Evolutionary conservation across 2,113 vertebrate genomes (phyloP).

Genomic region (Ophiodon elongatus): DNA sequence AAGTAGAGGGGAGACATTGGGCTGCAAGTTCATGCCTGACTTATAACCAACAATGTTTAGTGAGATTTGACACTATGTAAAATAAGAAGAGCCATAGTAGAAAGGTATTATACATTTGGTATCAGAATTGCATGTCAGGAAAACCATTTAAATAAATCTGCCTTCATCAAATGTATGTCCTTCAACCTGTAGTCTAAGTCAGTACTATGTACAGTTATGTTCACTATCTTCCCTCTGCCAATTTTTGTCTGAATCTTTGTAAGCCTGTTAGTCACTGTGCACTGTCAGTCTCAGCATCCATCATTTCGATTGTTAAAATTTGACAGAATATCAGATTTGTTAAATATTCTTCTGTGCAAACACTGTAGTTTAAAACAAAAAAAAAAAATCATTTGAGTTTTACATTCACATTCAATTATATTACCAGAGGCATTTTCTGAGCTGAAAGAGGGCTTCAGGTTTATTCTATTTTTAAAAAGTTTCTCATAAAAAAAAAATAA

Average conservation of each 20-base stretch:
- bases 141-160: constrained; percentile 9
- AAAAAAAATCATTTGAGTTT: too few species aligned
- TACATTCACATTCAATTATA: too few species aligned
- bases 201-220: background rate
- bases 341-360: background rate
- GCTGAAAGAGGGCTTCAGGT: too few species aligned
- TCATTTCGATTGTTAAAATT: background rate
- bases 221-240: background rate
- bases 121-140: too few species aligned
- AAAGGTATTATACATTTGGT: background rate
- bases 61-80: background rate
- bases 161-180: background rate
- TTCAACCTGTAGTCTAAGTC: background rate
- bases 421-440: too few species aligned
- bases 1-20: too few species aligned
- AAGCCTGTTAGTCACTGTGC: background rate
- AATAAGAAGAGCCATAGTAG: background rate
- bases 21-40: too few species aligned
- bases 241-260: background rate
- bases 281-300: background rate
- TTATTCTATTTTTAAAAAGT: too few species aligned
- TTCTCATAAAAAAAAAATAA: too few species aligned
- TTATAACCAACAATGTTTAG: background rate
- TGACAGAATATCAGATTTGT: background rate
- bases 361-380: too few species aligned